phyloP scores from a whole-genome alignment of 2,888 invertebrate genomes.

The Pseudococcus viburni region DNA sequence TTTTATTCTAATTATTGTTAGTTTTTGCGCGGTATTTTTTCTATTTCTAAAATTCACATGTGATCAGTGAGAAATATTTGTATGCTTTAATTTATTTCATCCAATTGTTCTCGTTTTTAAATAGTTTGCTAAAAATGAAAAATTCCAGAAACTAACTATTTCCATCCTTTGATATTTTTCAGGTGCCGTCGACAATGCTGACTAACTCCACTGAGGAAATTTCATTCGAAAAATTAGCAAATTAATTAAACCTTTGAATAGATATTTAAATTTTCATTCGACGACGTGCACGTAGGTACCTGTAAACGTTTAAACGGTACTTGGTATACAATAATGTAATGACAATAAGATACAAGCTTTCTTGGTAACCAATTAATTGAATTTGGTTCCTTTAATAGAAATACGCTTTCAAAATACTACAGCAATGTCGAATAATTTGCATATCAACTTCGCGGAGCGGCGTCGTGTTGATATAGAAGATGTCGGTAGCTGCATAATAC shows the following conservation, averaged over 20 bases:
- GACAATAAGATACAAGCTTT: conserved; percentile 14
- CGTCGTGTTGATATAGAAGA: conserved; percentile 15
- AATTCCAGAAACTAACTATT: too few relatives aligned
- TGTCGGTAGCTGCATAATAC: background rate
- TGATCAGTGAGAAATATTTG: background rate
- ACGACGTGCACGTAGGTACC: background rate
- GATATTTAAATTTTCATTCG: background rate
- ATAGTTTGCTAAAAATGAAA: too few relatives aligned
- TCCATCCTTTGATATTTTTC: too few relatives aligned
- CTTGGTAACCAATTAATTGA: conserved; percentile 14
- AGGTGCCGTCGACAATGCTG: too few relatives aligned
- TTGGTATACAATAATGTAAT: conserved; percentile 14
- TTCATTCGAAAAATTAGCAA: background rate
- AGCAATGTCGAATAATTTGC: conserved; percentile 32
- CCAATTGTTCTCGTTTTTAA: background rate
- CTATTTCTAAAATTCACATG: background rate
- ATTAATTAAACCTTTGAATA: background rate
- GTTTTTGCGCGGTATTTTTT: background rate
- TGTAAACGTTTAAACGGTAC: conserved; percentile 14
- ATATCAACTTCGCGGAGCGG: background rate
- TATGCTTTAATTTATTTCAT: background rate
- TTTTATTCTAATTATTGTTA: background rate
- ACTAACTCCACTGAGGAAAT: background rate
- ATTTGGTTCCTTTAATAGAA: conserved; percentile 26
- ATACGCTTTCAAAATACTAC: conserved; percentile 26